Base-by-base conservation (phyloP, 1,140 invertebrate species). In the Nasonia longicornis region DNA sequence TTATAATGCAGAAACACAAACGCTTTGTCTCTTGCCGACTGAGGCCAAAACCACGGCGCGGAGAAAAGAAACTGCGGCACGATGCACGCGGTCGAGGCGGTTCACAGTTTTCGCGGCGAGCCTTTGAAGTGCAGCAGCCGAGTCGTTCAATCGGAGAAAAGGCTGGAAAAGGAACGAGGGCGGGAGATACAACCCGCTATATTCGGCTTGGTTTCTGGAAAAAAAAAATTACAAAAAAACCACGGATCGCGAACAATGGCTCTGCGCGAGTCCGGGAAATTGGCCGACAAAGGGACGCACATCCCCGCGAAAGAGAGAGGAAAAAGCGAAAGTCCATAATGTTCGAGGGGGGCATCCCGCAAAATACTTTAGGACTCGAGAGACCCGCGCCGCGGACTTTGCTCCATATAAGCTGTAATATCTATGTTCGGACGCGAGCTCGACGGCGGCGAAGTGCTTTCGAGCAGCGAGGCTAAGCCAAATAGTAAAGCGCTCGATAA, bases 401-500 rank as follows among this genome's bases (percentile, higher is more conserved):
- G 22, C 22, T 67, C 38, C 76, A 64, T 77, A 77, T 77, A 77
- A 77, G 76, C 76, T 77, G 76, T 48, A 77, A 77, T 77, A 69
- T 77, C 76, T 77, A 77, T 77, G 76, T 77, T 48, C 76, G 76
- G 76, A 26, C 76, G 76, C 76, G 76, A 69, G 35, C 76, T 77
- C 71, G 81, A 81, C 80, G 80, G 72, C 81, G 70, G 72, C 70
- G 58, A 31, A 73, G 48, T 75, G 52, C 64, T 67, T 38, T 74
- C 35, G 35, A 29, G 82, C 12, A 79, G 69, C 83, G 75, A 79
- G 78, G 70, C 70, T 71, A 79, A 81, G 78, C 80, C 77, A 79
- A 81, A 84, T 83, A 81, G 78, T 78, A 78, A 74, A 74, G 73
- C 80, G 80, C 80, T 75, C 79, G 79, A 83, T 79, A 80, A 81